Conservation (phyloP, 1,140 invertebrate species). For the Brachionus rubens region DNA sequence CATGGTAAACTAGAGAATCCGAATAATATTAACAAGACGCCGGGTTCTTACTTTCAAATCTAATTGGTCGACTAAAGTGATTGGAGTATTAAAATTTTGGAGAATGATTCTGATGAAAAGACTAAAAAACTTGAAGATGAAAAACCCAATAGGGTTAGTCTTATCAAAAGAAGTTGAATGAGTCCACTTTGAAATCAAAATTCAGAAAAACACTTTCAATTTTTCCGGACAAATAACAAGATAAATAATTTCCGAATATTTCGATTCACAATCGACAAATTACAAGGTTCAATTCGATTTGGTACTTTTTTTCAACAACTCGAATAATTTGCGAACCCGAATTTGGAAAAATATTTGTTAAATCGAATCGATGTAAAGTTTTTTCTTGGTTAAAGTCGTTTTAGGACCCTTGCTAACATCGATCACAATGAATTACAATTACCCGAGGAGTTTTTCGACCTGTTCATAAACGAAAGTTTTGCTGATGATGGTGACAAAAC, state of each 20-base stretch:
- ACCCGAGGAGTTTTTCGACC: background rate
- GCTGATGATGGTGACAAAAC: constrained; percentile 1
- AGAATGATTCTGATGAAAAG: background rate
- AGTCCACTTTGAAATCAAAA: constrained; percentile 30
- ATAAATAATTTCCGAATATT: too few species aligned
- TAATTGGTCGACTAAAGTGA: background rate
- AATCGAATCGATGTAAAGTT: constrained; percentile 15
- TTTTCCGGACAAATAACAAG: constrained; percentile 10
- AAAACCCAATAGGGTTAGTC: background rate
- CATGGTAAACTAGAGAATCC: constrained; percentile 1
- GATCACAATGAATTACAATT: constrained; percentile 24
- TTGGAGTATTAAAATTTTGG: background rate
- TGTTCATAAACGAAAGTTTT: background rate
- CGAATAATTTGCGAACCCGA: background rate
- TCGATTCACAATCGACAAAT: background rate
- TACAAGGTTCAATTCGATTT: constrained; percentile 12
- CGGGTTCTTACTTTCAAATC: constrained; percentile 14
- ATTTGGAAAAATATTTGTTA: background rate
- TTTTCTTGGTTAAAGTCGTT: background rate
- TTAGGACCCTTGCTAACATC: background rate
- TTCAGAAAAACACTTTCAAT: constrained; percentile 1
- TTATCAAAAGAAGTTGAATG: constrained; percentile 22
- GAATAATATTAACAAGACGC: background rate
- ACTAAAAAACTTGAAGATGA: background rate
- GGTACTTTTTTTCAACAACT: background rate